A percentile compares a stretch with the other conserved stretches of the same genome.
Evolutionary conservation across 2,888 invertebrate species (phyloP).

Genomic region (Entomobrya proxima): DNA sequence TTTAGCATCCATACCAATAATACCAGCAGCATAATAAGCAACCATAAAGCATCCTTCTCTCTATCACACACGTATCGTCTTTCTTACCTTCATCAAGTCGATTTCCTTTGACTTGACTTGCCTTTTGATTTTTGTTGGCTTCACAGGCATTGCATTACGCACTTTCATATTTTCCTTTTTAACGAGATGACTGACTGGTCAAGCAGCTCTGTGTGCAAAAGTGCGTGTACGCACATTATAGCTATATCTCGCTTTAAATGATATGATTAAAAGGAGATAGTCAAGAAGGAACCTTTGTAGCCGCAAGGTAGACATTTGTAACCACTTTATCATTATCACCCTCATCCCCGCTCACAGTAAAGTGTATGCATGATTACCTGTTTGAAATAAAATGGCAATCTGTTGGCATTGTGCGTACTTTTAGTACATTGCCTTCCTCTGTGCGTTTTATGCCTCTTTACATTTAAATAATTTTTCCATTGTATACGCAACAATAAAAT

Average conservation of each 20-base stretch:
- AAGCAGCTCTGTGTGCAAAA: neutral
- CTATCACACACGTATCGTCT: too few relatives aligned
- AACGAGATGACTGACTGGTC: conserved; percentile 35
- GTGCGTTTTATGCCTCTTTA: neutral
- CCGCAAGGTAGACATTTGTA: conserved; percentile 57
- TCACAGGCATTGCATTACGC: neutral
- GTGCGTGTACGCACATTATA: conserved; percentile 13
- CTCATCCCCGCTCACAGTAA: neutral
- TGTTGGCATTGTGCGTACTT: neutral
- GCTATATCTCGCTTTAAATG: neutral
- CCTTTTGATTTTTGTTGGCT: neutral
- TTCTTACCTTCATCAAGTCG: conserved; percentile 60
- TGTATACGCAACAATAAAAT: conserved; percentile 44
- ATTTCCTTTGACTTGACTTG: conserved; percentile 50
- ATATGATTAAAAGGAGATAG: conserved; percentile 17
- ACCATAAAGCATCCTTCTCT: neutral
- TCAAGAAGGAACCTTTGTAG: conserved; percentile 49
- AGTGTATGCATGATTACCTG: neutral
- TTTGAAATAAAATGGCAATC: neutral
- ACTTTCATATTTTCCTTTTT: conserved; percentile 27
- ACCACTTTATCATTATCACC: conserved; percentile 50
- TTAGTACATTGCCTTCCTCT: neutral
- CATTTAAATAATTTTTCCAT: conserved; percentile 44
- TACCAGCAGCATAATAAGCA: neutral
- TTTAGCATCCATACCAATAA: neutral